Evolutionary conservation across 2,113 vertebrate species (phyloP).

Genomic region (Rissa tridactyla): DNA sequence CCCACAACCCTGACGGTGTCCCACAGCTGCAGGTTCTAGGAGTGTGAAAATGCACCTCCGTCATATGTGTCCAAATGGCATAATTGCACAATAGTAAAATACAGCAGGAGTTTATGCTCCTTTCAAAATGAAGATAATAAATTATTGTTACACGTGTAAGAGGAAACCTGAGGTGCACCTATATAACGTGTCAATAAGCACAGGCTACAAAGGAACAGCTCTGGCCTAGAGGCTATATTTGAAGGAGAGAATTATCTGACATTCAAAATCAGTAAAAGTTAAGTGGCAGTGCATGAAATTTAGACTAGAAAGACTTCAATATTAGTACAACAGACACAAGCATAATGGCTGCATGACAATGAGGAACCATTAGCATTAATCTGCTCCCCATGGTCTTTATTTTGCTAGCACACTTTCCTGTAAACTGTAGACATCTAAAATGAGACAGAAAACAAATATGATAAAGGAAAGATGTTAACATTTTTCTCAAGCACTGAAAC

Average conservation of each 20-base stretch:
- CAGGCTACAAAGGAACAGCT: not conserved
- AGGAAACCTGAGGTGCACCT: not conserved
- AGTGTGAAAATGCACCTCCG: not conserved
- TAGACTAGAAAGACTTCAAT: not conserved
- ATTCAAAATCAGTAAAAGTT: not conserved
- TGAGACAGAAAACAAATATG: not conserved
- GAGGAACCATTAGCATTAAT: not conserved
- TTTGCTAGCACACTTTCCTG: not conserved
- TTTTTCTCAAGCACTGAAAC: not conserved
- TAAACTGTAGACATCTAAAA: not conserved
- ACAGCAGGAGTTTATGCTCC: not conserved
- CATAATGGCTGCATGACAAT: not conserved
- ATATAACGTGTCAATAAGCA: not conserved
- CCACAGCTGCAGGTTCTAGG: not conserved
- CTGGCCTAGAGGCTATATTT: not conserved
- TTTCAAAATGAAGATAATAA: not conserved
- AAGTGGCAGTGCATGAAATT: not conserved
- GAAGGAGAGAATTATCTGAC: not conserved
- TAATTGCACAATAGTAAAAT: not conserved
- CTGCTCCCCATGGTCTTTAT: not conserved
- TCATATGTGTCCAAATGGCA: no score
- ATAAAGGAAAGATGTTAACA: not conserved
- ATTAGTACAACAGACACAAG: not conserved
- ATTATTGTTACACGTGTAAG: not conserved
- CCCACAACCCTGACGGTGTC: not conserved